phyloP scores from a whole-genome alignment of 2,888 invertebrate species.

The Stenoptilia bipunctidactyla region DNA sequence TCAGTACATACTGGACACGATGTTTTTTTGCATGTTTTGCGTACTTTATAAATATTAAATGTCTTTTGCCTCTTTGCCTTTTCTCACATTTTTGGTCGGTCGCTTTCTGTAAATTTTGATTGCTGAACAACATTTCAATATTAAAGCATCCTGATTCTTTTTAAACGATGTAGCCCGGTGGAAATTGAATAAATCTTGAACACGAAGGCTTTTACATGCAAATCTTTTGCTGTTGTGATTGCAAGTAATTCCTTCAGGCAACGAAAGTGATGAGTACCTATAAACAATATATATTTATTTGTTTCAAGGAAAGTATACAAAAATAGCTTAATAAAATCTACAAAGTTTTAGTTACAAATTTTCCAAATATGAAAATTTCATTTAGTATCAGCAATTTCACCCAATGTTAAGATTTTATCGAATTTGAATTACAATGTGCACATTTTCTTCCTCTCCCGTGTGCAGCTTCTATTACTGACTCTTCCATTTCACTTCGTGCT shows the following conservation, averaged over 20 bases:
- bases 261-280: slow-evolving; percentile 7
- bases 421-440: too few species aligned
- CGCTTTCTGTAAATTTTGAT: slow-evolving; percentile 5
- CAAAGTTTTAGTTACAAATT: too few species aligned
- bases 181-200: slow-evolving; percentile 7
- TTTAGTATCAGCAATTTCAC: too few species aligned
- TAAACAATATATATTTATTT: slow-evolving; percentile 7
- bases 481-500: slow-evolving; percentile 7
- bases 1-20: too few species aligned
- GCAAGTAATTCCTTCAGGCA: slow-evolving; percentile 7
- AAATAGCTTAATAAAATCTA: too few species aligned
- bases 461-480: slow-evolving; percentile 10
- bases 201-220: slow-evolving; percentile 6
- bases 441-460: slow-evolving; percentile 11
- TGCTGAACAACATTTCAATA: slow-evolving; percentile 8
- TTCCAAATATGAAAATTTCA: slow-evolving; percentile 1
- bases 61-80: too few species aligned
- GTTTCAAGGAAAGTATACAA: too few species aligned
- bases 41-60: slow-evolving; percentile 6
- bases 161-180: slow-evolving; percentile 12
- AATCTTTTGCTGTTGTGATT: slow-evolving; percentile 8
- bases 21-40: slow-evolving; percentile 2
- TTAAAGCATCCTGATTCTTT: slow-evolving; percentile 11
- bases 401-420: too few species aligned
- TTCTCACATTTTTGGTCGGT: slow-evolving; percentile 5